Conservation (phyloP, 2,888 invertebrate genomes). For the Lithophane leautieri region DNA sequence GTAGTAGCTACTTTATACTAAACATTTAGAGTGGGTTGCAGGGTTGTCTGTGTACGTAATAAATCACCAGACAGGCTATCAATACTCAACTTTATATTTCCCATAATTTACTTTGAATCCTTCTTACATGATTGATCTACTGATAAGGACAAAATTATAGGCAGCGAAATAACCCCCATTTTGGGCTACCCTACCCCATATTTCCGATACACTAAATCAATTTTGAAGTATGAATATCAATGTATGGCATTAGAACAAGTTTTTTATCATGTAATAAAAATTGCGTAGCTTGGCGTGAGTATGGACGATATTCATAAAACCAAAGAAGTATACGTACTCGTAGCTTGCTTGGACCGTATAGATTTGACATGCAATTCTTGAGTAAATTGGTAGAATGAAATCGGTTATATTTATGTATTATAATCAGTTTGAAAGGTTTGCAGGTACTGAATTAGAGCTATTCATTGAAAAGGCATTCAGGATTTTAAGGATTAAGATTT, state of each 20-base stretch:
- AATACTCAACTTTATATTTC: slow-evolving; percentile 3
- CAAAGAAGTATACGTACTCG: slow-evolving; percentile 38
- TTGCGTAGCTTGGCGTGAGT: slow-evolving; percentile 51
- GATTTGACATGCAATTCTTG: slow-evolving; percentile 37
- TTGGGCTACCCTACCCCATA: not conserved
- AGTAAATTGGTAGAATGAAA: slow-evolving; percentile 44
- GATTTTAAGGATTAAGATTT: not conserved
- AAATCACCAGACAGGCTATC: slow-evolving; percentile 7
- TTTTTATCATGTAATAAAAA: slow-evolving; percentile 58
- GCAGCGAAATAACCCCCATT: slow-evolving; percentile 19
- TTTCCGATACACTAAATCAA: slow-evolving; percentile 42
- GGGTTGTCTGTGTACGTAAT: not conserved
- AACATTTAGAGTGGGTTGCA: not conserved
- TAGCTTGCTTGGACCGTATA: slow-evolving; percentile 35
- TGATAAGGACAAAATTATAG: slow-evolving; percentile 36
- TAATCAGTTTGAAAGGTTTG: slow-evolving; percentile 13
- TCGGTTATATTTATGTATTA: slow-evolving; percentile 27
- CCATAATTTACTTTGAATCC: not conserved
- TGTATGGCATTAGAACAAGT: slow-evolving; percentile 51
- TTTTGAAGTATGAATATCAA: slow-evolving; percentile 50
- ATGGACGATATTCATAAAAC: slow-evolving; percentile 55
- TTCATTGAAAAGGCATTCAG: not conserved
- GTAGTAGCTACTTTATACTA: not conserved
- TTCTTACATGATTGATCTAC: slow-evolving; percentile 13
- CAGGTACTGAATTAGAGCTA: not conserved